Evolutionary conservation across 2,888 invertebrate species (phyloP).

Genomic region (Dusona sp.): DNA sequence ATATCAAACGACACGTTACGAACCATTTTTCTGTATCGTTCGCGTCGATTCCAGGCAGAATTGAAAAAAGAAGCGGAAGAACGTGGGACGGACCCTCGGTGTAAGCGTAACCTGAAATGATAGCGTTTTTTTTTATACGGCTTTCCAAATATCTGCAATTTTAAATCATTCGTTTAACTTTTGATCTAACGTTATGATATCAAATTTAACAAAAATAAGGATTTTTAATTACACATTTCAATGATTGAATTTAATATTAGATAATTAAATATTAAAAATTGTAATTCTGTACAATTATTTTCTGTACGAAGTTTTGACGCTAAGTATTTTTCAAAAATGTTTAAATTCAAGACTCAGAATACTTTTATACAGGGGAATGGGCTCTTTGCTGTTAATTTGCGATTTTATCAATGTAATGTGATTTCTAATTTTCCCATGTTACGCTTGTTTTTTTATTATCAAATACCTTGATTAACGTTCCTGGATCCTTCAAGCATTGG

Average conservation of each 20-base stretch:
- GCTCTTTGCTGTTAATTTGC: too few species aligned
- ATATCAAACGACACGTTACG: conserved; percentile 92
- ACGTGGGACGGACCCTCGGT: conserved; percentile 93
- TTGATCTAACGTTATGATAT: too few species aligned
- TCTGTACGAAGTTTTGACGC: too few species aligned
- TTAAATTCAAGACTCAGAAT: too few species aligned
- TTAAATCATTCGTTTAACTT: neutral
- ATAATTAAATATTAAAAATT: too few species aligned
- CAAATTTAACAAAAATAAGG: too few species aligned
- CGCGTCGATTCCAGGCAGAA: conserved; percentile 95
- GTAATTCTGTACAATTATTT: too few species aligned
- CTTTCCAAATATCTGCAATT: neutral
- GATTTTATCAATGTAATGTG: neutral
- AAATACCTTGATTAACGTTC: conserved; percentile 78
- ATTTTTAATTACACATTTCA: too few species aligned
- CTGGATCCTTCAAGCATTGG: conserved; percentile 86
- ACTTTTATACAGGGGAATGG: too few species aligned
- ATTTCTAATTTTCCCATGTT: neutral
- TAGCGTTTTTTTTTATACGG: neutral
- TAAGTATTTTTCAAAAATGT: too few species aligned
- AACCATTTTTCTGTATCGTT: conserved; percentile 93
- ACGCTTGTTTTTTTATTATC: neutral
- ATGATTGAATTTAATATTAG: too few species aligned
- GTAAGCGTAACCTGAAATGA: conserved; percentile 85
- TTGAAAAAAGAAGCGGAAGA: conserved; percentile 91